These are phyloP conservation scores for Latrodectus elegans DNA, from an alignment of 2,888 invertebrate species.

Conservation along the genomic window DNA sequence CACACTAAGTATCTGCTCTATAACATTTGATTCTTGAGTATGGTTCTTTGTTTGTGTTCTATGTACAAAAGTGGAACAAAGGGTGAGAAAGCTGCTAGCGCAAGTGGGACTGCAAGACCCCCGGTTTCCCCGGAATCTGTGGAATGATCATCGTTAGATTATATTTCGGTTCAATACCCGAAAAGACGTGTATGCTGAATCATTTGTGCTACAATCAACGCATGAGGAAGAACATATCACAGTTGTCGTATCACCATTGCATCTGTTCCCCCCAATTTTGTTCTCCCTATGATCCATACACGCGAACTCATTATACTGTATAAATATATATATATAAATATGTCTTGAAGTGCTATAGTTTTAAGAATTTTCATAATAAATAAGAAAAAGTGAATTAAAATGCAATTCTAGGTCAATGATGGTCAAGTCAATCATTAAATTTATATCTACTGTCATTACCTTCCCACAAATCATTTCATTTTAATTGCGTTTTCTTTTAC, in stretches of 20 bases:
- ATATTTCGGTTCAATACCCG: slow-evolving; percentile 44
- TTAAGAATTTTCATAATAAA: too few relatives aligned
- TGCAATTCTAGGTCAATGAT: too few relatives aligned
- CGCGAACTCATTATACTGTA: slow-evolving; percentile 42
- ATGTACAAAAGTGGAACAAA: slow-evolving; percentile 41
- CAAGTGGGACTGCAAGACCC: slow-evolving; percentile 54
- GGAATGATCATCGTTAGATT: slow-evolving; percentile 62
- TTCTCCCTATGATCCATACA: slow-evolving; percentile 65
- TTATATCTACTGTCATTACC: too few relatives aligned
- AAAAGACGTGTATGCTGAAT: slow-evolving; percentile 57
- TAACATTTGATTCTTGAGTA: slow-evolving; percentile 53
- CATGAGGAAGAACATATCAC: slow-evolving; percentile 70
- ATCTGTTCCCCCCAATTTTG: slow-evolving; percentile 68
- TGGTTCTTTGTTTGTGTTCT: slow-evolving; percentile 26
- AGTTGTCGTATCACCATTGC: slow-evolving; percentile 70
- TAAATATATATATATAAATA: slow-evolving; percentile 38
- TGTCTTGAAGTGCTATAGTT: too few relatives aligned
- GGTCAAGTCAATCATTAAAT: too few relatives aligned
- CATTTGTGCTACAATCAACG: slow-evolving; percentile 68
- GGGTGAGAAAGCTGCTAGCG: slow-evolving; percentile 50
- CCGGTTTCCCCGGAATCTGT: slow-evolving; percentile 53
- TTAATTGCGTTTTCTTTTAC: too few relatives aligned
- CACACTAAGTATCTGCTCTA: slow-evolving; percentile 68
- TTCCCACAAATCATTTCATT: too few relatives aligned
- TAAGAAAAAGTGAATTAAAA: too few relatives aligned